Percentiles rank a stretch among this genome's conserved stretches.
Evolutionary conservation across 2,113 vertebrate species (phyloP).

Genomic region (Zosterops japonicus): DNA sequence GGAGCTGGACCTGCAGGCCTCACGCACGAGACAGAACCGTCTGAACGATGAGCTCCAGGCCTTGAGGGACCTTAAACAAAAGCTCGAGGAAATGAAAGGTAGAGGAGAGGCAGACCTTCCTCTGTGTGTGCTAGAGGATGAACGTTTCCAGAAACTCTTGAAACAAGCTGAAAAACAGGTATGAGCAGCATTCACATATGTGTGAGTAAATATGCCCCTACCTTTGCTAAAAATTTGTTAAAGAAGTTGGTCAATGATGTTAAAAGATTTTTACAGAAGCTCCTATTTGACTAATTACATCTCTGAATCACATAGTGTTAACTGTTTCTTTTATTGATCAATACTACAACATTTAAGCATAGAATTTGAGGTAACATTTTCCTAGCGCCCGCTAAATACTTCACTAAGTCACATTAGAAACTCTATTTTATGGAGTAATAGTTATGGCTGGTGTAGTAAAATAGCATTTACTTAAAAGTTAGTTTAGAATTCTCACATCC

Average conservation of each 20-base stretch:
- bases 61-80: constrained; percentile 75
- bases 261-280: neutral
- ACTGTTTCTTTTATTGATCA: neutral
- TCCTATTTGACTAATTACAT: neutral
- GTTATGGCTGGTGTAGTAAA: neutral
- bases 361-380: neutral
- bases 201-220: neutral
- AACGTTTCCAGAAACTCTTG: constrained; percentile 80
- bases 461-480: neutral
- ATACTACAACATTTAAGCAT: neutral
- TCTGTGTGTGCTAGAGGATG: constrained; percentile 74
- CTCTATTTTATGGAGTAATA: neutral
- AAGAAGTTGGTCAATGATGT: fast-evolving
- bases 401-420: neutral
- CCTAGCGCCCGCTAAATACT: neutral
- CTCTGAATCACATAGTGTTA: neutral
- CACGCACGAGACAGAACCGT: constrained; percentile 78
- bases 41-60: constrained; percentile 83
- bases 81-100: constrained; percentile 79
- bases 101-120: constrained; percentile 78
- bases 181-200: neutral
- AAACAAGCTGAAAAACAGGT: constrained; percentile 83
- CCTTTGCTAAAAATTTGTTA: neutral
- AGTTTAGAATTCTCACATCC: neutral
- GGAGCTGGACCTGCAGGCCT: constrained; percentile 86